Base-by-base conservation (phyloP, 1,140 invertebrate genomes). In the Apocrypta bakeri region DNA sequence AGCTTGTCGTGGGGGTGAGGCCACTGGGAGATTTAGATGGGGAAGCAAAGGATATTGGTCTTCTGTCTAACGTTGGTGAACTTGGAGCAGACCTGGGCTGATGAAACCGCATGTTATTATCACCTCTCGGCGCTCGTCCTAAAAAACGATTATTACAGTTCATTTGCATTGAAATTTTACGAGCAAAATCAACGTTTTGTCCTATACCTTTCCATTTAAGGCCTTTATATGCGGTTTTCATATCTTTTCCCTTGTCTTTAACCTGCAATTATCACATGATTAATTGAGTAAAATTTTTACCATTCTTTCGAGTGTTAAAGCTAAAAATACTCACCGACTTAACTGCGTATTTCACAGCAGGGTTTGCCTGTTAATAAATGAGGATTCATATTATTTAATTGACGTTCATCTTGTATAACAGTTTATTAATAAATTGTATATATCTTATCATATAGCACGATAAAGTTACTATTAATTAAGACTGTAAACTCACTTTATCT, bases 311-410 rank as follows among this genome's bases (percentile, higher is more conserved):
- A 14, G 33, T n/a, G 17, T 76, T 74, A 24, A 73, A 1, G 31
- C 40, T 64, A 25, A 78, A 29, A 63, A 77, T 82, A 82, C 94
- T 95, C 93, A 96, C 96, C 89, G 95, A 95, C 93, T 96, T 96
- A 71, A 96, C 95, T 85, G 96, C 96, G 87, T 94, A 95, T 92
- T 96, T 96, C 88, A 97, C 93, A 86, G 96, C 96, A 85, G 96
- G 96, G 93, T 97, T 97, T 42, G 96, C 95, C 95, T 96, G 91
- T 2, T 21, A 21, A 31, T 64, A 66, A 64, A 27, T 64, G 25
- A n/a, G n/a, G 21, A 56, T 56, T 56, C 11, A 48, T 48, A 17
- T 17, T 3, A 48, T 48, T 48, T 48, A 17, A 17, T 48, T 17
- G 21, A 4, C 21, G 3, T 48, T 48, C 14, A 48, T 48, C 42